Evolutionary conservation across 1,140 invertebrate genomes (phyloP).

Genomic region (Lutraria rhynchaena): DNA sequence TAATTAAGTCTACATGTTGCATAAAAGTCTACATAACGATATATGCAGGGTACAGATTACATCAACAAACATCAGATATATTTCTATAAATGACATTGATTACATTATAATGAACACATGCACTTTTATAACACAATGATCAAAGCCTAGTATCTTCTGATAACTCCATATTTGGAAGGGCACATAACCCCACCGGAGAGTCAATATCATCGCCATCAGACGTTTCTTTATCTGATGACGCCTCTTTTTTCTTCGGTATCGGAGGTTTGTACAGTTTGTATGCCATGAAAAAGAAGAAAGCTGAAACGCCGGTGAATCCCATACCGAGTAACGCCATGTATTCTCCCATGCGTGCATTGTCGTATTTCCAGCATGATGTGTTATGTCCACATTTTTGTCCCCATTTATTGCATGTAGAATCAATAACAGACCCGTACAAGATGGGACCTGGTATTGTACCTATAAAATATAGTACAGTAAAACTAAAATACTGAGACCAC

Average conservation of each 20-base stretch:
- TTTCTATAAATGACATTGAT: too few species aligned
- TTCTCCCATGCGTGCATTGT: slow-evolving; percentile 73
- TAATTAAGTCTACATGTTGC: too few species aligned
- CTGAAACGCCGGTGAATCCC: slow-evolving; percentile 40
- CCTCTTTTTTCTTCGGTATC: slow-evolving; percentile 33
- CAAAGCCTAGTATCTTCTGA: slow-evolving; percentile 14
- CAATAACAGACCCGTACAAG: slow-evolving; percentile 76
- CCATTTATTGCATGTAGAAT: slow-evolving; percentile 78
- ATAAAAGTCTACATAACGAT: too few species aligned
- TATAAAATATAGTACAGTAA: slow-evolving; percentile 41
- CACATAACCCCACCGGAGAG: slow-evolving; percentile 10
- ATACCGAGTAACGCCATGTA: slow-evolving; percentile 55
- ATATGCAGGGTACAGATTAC: too few species aligned
- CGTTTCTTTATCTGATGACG: neutral
- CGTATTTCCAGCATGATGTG: slow-evolving; percentile 81
- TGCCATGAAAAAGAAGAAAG: slow-evolving; percentile 58
- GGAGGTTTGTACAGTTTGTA: slow-evolving; percentile 62
- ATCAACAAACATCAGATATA: too few species aligned
- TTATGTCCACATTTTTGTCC: slow-evolving; percentile 74
- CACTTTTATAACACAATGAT: too few species aligned
- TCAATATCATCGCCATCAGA: slow-evolving; percentile 5
- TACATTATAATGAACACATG: too few species aligned
- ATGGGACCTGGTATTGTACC: slow-evolving; percentile 80
- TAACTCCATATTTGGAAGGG: slow-evolving; percentile 19
- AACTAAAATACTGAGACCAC: too few species aligned